Conservation (phyloP, 2,797 vertebrate species). For the Acridotheres tristis region DNA sequence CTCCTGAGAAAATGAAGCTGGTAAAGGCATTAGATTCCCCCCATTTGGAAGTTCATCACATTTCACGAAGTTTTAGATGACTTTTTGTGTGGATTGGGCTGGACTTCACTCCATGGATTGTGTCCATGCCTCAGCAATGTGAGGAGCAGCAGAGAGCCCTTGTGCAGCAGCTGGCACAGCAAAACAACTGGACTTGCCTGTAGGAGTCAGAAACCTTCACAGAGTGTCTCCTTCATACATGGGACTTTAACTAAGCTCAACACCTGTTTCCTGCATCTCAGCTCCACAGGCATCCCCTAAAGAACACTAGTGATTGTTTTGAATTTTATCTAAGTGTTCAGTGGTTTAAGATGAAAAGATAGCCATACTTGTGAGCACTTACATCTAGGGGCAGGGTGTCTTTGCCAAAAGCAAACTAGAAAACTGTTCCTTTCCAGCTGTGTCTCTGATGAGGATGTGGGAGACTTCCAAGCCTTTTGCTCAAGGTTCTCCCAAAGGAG, state of each 20-base stretch:
- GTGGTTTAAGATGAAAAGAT: neutral
- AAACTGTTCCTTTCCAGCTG: neutral
- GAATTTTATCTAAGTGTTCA: neutral
- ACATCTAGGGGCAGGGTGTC: neutral
- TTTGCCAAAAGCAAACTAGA: neutral
- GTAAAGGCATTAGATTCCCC: neutral
- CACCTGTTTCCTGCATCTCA: constrained; percentile 36
- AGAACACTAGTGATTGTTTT: neutral
- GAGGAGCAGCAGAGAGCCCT: constrained; percentile 68
- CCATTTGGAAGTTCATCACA: neutral
- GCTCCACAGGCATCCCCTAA: neutral
- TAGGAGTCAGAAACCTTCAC: constrained; percentile 41
- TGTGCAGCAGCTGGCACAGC: constrained; percentile 56
- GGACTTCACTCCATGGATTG: constrained; percentile 66
- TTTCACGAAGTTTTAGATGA: neutral
- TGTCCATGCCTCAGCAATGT: constrained; percentile 33
- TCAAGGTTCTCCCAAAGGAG: neutral
- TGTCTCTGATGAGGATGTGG: neutral
- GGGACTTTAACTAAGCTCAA: neutral
- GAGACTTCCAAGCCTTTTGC: neutral
- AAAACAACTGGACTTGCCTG: constrained; percentile 62
- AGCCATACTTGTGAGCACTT: neutral
- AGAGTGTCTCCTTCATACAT: neutral
- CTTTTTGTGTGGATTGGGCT: constrained; percentile 50
- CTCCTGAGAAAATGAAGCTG: neutral